Evolutionary conservation across 2,888 invertebrate species (phyloP).

Genomic region (Chymomyza caudatula): DNA sequence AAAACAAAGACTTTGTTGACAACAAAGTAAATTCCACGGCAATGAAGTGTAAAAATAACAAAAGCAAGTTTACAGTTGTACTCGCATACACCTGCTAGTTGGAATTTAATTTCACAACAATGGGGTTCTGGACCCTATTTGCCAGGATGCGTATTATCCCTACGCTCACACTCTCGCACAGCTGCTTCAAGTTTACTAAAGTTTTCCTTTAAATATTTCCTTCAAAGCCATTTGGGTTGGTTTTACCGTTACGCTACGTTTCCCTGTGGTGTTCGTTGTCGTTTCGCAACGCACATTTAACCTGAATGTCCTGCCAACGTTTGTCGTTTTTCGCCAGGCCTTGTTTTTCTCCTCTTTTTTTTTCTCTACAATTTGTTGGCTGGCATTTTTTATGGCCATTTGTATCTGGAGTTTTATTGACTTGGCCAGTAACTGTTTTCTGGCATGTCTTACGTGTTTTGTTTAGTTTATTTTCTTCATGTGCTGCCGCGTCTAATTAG

Average conservation of each 20-base stretch:
- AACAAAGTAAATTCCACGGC: constrained; percentile 70
- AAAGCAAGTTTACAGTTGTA: constrained; percentile 48
- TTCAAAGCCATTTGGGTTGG: constrained; percentile 50
- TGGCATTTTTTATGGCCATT: constrained; percentile 68
- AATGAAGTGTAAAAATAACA: constrained; percentile 71
- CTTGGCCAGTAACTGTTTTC: constrained; percentile 48
- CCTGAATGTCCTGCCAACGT: constrained; percentile 51
- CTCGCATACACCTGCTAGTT: constrained; percentile 40
- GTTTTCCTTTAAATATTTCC: constrained; percentile 62
- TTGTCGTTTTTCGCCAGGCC: constrained; percentile 19
- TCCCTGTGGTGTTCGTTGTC: constrained; percentile 4
- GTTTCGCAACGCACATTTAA: constrained; percentile 69
- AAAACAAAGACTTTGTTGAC: constrained; percentile 48
- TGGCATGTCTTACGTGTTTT: constrained; percentile 23
- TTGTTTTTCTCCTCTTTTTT: constrained; percentile 4
- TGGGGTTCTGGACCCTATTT: constrained; percentile 31
- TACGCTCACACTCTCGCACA: neutral
- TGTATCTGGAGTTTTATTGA: constrained; percentile 60
- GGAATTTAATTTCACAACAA: constrained; percentile 69
- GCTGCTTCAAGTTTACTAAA: neutral
- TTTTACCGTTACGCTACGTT: neutral
- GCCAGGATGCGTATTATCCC: neutral
- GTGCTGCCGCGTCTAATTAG: constrained; percentile 50
- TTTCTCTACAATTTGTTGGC: constrained; percentile 39
- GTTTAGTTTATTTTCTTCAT: constrained; percentile 8